Evolutionary conservation across 2,888 invertebrate genomes (phyloP).

Genomic region (Campopleginae sp.): DNA sequence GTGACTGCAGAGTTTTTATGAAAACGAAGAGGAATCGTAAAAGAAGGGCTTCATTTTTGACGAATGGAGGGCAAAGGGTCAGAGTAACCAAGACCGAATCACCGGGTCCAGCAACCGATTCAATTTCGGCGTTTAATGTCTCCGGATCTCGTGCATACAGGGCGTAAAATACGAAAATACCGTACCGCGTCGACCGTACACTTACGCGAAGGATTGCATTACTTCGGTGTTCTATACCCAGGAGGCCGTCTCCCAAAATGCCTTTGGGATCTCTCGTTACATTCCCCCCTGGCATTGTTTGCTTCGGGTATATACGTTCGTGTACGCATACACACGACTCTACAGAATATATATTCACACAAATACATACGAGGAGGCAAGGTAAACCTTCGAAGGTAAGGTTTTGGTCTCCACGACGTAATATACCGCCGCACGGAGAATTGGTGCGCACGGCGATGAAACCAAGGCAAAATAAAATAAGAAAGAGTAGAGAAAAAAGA

Average conservation of each 20-base stretch:
- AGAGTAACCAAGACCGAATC: conserved; percentile 41
- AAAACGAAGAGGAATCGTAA: neutral
- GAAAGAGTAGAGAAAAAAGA: conserved; percentile 33
- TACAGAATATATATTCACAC: neutral
- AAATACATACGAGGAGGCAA: conserved; percentile 10
- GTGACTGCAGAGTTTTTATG: neutral
- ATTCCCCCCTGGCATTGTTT: conserved; percentile 68
- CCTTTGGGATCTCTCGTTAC: conserved; percentile 69
- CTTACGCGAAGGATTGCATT: conserved; percentile 53
- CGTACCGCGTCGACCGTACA: conserved; percentile 27
- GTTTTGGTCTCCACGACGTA: conserved; percentile 56
- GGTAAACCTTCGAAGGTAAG: conserved; percentile 43
- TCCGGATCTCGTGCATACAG: conserved; percentile 59
- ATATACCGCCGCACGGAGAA: conserved; percentile 54
- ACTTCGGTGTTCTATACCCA: conserved; percentile 31
- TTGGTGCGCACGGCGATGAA: conserved; percentile 57
- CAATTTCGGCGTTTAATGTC: conserved; percentile 71
- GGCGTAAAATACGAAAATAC: conserved; percentile 40
- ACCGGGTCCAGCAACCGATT: conserved; percentile 50
- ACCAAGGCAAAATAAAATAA: conserved; percentile 59
- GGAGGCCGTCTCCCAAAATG: conserved; percentile 43
- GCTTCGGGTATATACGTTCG: conserved; percentile 27
- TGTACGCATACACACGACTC: neutral
- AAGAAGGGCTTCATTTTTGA: conserved; percentile 44
- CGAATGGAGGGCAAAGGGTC: conserved; percentile 64